These are phyloP conservation scores for Pinctada fucata DNA, from an alignment of 2,888 invertebrate species.

Conservation along the genomic window DNA sequence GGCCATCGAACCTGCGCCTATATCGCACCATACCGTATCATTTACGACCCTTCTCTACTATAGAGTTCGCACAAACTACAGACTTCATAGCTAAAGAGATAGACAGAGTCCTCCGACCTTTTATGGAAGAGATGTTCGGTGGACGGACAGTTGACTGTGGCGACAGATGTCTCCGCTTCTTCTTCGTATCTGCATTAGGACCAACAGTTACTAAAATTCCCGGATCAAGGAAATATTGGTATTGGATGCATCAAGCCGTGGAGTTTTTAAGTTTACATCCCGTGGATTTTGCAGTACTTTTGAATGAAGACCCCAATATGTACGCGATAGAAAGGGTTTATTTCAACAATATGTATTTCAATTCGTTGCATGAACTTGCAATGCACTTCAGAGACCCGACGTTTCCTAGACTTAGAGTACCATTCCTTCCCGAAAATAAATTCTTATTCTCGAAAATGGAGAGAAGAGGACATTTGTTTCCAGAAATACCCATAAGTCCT, in stretches of 20 bases:
- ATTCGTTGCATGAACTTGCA: slow-evolving; percentile 38
- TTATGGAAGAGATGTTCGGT: slow-evolving; percentile 63
- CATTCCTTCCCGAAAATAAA: slow-evolving; percentile 32
- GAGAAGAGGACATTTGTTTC: slow-evolving; percentile 45
- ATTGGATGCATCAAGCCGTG: slow-evolving; percentile 61
- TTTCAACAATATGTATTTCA: slow-evolving; percentile 47
- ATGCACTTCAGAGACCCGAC: background rate
- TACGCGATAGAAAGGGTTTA: slow-evolving; percentile 46
- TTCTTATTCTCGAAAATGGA: slow-evolving; percentile 39
- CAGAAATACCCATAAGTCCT: slow-evolving; percentile 48
- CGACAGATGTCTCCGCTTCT: slow-evolving; percentile 58
- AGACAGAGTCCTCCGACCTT: slow-evolving; percentile 28
- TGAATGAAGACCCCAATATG: slow-evolving; percentile 55
- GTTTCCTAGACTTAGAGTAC: slow-evolving; percentile 24
- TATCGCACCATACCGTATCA: slow-evolving; percentile 41
- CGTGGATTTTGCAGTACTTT: slow-evolving; percentile 67
- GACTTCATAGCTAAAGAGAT: slow-evolving; percentile 32
- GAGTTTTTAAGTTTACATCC: slow-evolving; percentile 66
- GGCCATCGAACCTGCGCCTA: slow-evolving; percentile 33
- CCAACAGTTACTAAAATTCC: slow-evolving; percentile 53
- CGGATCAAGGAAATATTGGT: slow-evolving; percentile 60
- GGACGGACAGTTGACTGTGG: slow-evolving; percentile 55
- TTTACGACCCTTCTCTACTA: slow-evolving; percentile 33
- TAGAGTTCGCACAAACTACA: slow-evolving; percentile 35
- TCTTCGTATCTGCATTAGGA: slow-evolving; percentile 60